Conservation (phyloP, 2,888 invertebrate genomes). For the Callimorpha dominula region DNA sequence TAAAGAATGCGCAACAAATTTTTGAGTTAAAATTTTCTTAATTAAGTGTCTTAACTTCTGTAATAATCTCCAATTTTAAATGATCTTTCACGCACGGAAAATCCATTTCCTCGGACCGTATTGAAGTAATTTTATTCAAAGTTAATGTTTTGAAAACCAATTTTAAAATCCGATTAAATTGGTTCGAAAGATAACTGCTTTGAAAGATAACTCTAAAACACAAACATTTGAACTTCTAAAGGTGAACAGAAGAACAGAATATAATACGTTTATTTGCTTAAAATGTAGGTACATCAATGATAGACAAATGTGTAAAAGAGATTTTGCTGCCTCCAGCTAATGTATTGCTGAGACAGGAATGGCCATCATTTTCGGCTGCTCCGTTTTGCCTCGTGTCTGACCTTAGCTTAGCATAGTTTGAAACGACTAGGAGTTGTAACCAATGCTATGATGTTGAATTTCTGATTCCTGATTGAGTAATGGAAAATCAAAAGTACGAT, state of each 20-base stretch:
- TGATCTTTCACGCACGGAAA: not conserved
- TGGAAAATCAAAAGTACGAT: not conserved
- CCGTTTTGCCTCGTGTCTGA: too few species aligned
- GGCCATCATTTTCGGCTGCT: too few species aligned
- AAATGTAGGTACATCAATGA: too few species aligned
- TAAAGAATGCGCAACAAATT: not conserved
- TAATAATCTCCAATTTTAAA: not conserved
- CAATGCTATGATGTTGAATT: too few species aligned
- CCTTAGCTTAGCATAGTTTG: not conserved
- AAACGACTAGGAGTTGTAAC: too few species aligned
- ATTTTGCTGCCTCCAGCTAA: too few species aligned
- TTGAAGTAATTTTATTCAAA: constrained; percentile 10
- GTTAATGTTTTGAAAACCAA: not conserved
- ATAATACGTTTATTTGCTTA: not conserved
- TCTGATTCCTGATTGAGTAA: not conserved
- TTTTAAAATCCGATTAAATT: not conserved
- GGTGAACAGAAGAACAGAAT: not conserved
- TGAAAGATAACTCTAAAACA: not conserved
- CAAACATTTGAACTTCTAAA: not conserved
- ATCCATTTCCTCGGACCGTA: not conserved
- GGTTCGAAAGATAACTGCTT: not conserved
- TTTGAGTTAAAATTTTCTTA: not conserved
- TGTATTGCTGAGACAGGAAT: too few species aligned
- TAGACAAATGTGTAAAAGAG: too few species aligned
- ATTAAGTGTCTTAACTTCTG: not conserved